Base-by-base conservation (phyloP, 2,113 vertebrate genomes). In the Meles meles region DNA sequence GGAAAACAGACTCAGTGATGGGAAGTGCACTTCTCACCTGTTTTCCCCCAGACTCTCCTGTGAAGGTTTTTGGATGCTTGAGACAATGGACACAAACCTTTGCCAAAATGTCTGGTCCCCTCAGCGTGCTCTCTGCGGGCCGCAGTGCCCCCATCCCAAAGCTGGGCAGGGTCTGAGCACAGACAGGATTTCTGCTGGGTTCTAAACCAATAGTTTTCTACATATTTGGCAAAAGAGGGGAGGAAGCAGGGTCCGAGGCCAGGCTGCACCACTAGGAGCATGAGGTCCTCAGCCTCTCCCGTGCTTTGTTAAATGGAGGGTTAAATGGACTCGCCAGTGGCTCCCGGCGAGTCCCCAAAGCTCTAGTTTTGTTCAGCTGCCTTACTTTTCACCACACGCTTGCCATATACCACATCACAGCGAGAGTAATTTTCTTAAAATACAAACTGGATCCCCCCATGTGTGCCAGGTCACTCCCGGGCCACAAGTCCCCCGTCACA, bases 231-330 rank as follows among this genome's bases (percentile, higher is more conserved):
- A 52, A n/a, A 87, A 93, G 67, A 72, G 34, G 69, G 37, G 15
- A 93, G 69, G 55, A 91, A 29, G 67, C 57, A 93, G 82, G 49
- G 91, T 83, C 82, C 85, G 94, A 83, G 71, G 57, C 59, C 82
- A 88, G 88, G 94, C 49, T 69, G 81, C 3, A 34, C 90, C 55
- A 89, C 61, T 20, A 88, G 49, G 0, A 39, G 55, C 37, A 37
- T 5, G 27, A 88, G 52, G 49, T 42, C 20, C 90, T 49, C 18
- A 34, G 69, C 29, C 31, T 90, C 76, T 31, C 85, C 52, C 1
- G 83, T 74, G 84, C 65, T 97, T 95, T 92, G 71, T 59, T 61
- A 96, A 96, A 96, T 88, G 87, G 88, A 27, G 23, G 76, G 65
- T 87, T 94, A 55, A 55, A 52, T 52, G 52, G 15, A 18, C 17